Base-by-base conservation (phyloP, 2,113 vertebrate species). In the Anas platyrhynchos region DNA sequence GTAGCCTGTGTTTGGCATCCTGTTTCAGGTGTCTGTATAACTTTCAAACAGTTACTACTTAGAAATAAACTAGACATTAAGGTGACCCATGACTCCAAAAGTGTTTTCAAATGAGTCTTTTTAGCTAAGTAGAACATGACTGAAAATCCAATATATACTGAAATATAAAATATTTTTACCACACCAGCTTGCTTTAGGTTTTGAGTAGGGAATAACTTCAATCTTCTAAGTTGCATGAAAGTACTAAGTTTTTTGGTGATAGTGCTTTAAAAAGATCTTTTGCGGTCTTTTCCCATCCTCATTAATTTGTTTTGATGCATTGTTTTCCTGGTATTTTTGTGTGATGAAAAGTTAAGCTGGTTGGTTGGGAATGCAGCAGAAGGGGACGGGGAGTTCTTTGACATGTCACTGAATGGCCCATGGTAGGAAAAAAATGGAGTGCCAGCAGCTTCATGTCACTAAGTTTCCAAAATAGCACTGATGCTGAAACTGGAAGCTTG, bases 401-500 rank as follows among this genome's bases (percentile, higher is more conserved):
- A 89, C 26, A 2, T 88, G 95, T 96, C 83, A 83, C 79, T 82
- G 74, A 93, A 84, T 85, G 85, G 74, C 41, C 41, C 54, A 50
- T 87, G 44, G 48, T 88, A 94, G 95, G 95, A 95, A 96, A 72
- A 85, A 69, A 22, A 52, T 6, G 12, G 59, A 96, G 83, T 96
- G 93, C 97, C 95, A 97, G 93, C 76, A 97, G 79, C 92, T 95
- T 87, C 80, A 92, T 95, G 83, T 91, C 88, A 71, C 63, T 82
- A 83, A 77, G 38, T 74, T 97, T 97, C 95, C 87, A 94, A 97
- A 98, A 97, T 83, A 98, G 85, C 85, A 34, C 34, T 44, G 29
- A 36, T 95, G 73, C 91, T 93, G 89, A 96, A 97, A 96, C 84
- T 94, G 91, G 78, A 94, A 97, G 89, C 79, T 73, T 86, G 73